phyloP scores from a whole-genome alignment of 2,113 vertebrate genomes.

The Cardinalis cardinalis region DNA sequence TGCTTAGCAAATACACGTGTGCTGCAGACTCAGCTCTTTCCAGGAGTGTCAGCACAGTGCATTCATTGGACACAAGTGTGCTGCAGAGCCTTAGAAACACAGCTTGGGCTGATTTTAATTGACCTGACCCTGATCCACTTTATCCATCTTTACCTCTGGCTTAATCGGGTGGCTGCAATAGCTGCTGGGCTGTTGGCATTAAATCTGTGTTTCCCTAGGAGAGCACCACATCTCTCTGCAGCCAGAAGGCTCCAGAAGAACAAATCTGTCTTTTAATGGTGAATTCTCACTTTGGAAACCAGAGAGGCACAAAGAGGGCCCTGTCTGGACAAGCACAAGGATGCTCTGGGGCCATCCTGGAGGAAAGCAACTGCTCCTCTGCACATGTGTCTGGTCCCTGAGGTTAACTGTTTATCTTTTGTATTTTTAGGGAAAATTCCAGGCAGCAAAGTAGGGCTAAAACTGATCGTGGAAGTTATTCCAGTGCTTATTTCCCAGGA shows the following conservation, averaged over 20 bases:
- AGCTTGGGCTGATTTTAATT: constrained; percentile 38
- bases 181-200: not conserved
- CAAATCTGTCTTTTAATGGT: not conserved
- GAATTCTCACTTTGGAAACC: not conserved
- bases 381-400: not conserved
- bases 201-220: not conserved
- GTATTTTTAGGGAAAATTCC: not conserved
- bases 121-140: constrained; percentile 56
- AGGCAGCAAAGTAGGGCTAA: not conserved
- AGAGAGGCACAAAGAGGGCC: not conserved
- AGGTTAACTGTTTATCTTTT: not conserved
- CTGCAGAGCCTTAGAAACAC: constrained; percentile 1
- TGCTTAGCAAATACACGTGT: not conserved
- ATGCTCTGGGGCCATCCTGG: not conserved
- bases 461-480: not conserved
- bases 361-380: not conserved
- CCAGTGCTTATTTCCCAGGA: not conserved
- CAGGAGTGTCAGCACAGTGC: not conserved
- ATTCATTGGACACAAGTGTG: not conserved
- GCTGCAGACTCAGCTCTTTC: constrained; percentile 22
- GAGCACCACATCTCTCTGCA: not conserved
- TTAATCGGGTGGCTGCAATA: not conserved
- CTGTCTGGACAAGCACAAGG: not conserved
- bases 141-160: constrained; percentile 43
- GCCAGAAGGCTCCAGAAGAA: not conserved